These are phyloP conservation scores for Hoplias malabaricus DNA, from an alignment of 2,113 vertebrate genomes.

Conservation along the genomic window DNA sequence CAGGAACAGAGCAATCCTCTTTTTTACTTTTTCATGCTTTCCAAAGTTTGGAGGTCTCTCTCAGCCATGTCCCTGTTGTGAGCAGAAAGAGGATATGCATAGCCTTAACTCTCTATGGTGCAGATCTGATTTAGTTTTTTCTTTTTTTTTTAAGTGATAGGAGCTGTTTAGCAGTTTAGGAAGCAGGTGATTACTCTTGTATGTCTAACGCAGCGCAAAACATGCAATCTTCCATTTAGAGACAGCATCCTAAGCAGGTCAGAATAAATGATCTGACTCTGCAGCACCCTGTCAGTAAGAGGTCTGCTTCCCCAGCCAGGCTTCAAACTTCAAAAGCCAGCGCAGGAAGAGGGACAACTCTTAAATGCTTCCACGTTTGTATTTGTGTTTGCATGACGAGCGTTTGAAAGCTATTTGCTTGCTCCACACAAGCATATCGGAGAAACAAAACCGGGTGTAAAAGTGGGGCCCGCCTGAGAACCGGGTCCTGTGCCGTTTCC, in stretches of 20 bases:
- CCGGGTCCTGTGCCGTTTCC: conserved; percentile 34
- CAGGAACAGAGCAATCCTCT: too few relatives aligned
- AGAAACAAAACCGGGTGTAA: background rate
- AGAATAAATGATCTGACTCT: conserved; percentile 3
- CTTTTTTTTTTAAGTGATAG: background rate
- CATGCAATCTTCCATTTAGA: background rate
- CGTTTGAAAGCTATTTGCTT: conserved; percentile 29
- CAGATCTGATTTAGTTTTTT: too few relatives aligned
- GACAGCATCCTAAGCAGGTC: background rate
- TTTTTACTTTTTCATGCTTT: too few relatives aligned
- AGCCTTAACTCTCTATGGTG: too few relatives aligned
- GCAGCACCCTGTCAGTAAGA: conserved; percentile 13
- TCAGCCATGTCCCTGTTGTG: too few relatives aligned
- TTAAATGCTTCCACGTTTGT: conserved; percentile 29
- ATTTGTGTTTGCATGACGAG: conserved; percentile 35
- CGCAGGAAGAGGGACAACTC: background rate
- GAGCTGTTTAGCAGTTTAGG: background rate
- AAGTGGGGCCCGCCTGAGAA: conserved; percentile 3
- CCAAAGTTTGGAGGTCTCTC: too few relatives aligned
- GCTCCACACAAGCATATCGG: conserved; percentile 3
- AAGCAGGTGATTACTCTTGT: background rate
- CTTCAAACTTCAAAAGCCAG: conserved; percentile 22
- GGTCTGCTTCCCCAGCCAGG: background rate
- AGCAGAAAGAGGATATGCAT: too few relatives aligned
- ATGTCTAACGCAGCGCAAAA: background rate